These are phyloP conservation scores for Yoshiicerus persimilis DNA, from an alignment of 1,140 invertebrate species.

Conservation along the genomic window DNA sequence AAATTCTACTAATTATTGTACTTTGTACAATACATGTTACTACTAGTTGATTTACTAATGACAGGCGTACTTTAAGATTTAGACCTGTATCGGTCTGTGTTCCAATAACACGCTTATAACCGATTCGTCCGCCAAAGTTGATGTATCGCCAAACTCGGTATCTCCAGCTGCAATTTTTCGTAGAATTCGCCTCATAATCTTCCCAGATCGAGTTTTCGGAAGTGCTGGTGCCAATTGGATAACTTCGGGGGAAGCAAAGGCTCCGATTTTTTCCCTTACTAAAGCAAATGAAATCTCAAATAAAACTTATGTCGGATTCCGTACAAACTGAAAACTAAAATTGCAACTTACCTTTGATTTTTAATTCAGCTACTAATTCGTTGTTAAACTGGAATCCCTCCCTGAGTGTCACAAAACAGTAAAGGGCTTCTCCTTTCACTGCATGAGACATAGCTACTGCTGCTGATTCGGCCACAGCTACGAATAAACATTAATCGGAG, in stretches of 20 bases:
- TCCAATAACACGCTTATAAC: constrained; percentile 79
- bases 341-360: constrained; percentile 64
- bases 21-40: neutral
- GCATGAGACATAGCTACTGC: constrained; percentile 83
- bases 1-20: neutral
- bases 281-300: constrained; percentile 48
- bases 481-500: constrained; percentile 17
- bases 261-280: constrained; percentile 90
- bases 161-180: constrained; percentile 90
- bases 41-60: neutral
- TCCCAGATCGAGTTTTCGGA: constrained; percentile 96
- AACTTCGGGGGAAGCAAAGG: constrained; percentile 93
- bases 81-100: constrained; percentile 59
- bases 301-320: neutral
- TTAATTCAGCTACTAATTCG: constrained; percentile 72
- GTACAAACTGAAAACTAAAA: neutral
- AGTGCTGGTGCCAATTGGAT: constrained; percentile 88
- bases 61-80: neutral
- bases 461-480: constrained; percentile 84
- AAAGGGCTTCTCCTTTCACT: constrained; percentile 93
- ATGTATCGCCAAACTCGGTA: constrained; percentile 66
- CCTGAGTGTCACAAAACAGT: constrained; percentile 91
- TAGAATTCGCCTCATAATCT: constrained; percentile 94
- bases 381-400: constrained; percentile 71
- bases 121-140: constrained; percentile 74